Evolutionary conservation across 2,888 invertebrate species (phyloP), one percentile per base, ranked within the genome.

Genomic region (Eupithecia pulchellata): DNA sequence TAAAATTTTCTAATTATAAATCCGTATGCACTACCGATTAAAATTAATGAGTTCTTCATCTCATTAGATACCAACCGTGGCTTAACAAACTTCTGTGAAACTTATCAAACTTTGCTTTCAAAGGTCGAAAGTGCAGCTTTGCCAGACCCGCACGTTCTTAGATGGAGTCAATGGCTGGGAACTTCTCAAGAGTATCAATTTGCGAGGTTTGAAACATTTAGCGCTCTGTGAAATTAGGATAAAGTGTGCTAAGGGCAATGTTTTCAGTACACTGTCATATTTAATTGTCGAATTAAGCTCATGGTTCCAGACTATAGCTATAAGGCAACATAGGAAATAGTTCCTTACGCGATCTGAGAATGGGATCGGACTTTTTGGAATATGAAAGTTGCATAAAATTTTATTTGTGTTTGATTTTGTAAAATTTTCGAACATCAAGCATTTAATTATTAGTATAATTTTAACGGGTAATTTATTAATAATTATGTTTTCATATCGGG

Each of bases 201-300:
- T 57, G 57, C 27, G 29, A 57, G 27, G 57, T 57, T 57, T 8
- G 57, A 17, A 29, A 57, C 13, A 52, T 13, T 4, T 4, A 52
- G 52, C 17, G 29, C 29, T 58, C 42, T 39, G 29, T 63, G 63
- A 57, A 70, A 63, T 57, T 11, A 36, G 52, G 47, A 62, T 61
- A 47, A 42, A 42, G 25, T 36, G 32, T 65, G 52, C 32, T 42
- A 65, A 66, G 68, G 66, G 30, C 68, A 72, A 64, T 73, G 73
- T 71, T 52, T 71, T 29, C 58, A 58, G 71, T 55, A 47, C 67
- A 71, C 60, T 68, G 64, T 39, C 64, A 4, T 30, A 55, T 30
- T 32, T 29, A 4, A 14, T 57, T 57, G 4, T 42, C 9, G n/a
- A 47, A 47, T 47, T 20, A 47, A 20, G 42, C 20, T 20, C 42